phyloP scores from a whole-genome alignment of 2,888 invertebrate species.

The Polyploca ridens region DNA sequence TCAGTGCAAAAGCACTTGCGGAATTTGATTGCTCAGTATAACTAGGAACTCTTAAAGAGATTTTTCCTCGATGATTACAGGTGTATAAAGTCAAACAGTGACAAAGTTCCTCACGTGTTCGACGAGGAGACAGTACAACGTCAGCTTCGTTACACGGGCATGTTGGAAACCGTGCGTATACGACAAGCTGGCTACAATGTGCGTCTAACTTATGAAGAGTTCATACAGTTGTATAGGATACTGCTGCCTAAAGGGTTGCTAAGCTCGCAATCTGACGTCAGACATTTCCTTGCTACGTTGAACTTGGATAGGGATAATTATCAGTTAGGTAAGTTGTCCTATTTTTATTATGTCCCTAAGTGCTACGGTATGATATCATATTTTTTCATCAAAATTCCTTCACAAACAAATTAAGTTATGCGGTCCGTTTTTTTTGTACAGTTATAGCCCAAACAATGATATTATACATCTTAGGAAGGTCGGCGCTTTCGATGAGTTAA shows the following conservation, averaged over 20 bases:
- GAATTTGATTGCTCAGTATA: no score
- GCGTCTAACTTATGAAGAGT: constrained; percentile 96
- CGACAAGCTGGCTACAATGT: constrained; percentile 98
- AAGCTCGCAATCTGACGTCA: constrained; percentile 94
- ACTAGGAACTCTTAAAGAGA: no score
- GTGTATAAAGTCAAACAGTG: constrained; percentile 97
- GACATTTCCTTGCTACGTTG: constrained; percentile 92
- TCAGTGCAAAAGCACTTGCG: no score
- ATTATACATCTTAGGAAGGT: no score
- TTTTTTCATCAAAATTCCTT: no score
- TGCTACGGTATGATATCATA: no score
- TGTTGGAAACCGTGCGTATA: constrained; percentile 98
- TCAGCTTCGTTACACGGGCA: constrained; percentile 95
- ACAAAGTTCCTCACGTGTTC: constrained; percentile 96
- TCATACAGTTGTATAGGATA: constrained; percentile 96
- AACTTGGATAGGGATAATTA: constrained; percentile 95
- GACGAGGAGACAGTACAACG: constrained; percentile 97
- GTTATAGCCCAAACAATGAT: no score
- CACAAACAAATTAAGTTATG: no score
- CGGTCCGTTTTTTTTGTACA: no score
- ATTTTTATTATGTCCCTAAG: neutral
- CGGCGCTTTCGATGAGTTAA: no score
- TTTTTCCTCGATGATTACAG: constrained; percentile 68
- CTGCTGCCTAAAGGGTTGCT: constrained; percentile 93
- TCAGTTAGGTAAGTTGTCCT: constrained; percentile 87